Conservation (phyloP, 2,113 vertebrate genomes). For the Xiphorhynchus elegans region DNA sequence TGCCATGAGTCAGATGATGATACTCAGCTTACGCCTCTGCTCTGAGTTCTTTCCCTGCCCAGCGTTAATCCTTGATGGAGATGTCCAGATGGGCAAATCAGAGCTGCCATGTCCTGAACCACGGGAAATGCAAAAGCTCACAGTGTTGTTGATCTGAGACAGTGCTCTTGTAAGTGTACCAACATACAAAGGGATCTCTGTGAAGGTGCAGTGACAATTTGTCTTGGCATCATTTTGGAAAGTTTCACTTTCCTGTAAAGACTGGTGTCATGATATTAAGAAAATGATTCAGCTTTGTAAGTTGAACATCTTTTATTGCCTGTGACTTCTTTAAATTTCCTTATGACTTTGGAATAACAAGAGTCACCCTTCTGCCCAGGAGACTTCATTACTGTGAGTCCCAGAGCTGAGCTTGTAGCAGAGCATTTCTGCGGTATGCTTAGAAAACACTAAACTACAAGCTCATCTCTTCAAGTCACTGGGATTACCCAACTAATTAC, state of each 20-base stretch:
- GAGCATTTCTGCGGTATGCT: neutral
- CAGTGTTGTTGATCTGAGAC: neutral
- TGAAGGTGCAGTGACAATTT: neutral
- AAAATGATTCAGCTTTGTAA: neutral
- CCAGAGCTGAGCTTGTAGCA: neutral
- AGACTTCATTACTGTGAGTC: conserved; percentile 63
- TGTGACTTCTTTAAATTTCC: conserved; percentile 15
- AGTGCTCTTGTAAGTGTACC: neutral
- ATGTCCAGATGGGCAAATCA: conserved; percentile 4
- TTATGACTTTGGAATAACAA: neutral
- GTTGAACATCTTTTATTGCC: neutral
- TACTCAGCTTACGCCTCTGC: neutral
- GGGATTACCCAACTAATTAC: neutral
- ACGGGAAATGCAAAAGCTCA: neutral
- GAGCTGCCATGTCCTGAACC: neutral
- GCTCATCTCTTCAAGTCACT: neutral
- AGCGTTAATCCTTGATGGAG: neutral
- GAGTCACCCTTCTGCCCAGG: conserved; percentile 2
- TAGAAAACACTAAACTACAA: neutral
- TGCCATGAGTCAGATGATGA: neutral
- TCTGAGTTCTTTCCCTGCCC: neutral
- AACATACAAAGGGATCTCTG: neutral
- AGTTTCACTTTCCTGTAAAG: neutral
- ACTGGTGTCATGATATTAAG: neutral
- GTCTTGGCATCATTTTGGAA: neutral